Evolutionary conservation across 2,113 vertebrate species (phyloP).

Genomic region (Pseudolaguvia tuberculata): DNA sequence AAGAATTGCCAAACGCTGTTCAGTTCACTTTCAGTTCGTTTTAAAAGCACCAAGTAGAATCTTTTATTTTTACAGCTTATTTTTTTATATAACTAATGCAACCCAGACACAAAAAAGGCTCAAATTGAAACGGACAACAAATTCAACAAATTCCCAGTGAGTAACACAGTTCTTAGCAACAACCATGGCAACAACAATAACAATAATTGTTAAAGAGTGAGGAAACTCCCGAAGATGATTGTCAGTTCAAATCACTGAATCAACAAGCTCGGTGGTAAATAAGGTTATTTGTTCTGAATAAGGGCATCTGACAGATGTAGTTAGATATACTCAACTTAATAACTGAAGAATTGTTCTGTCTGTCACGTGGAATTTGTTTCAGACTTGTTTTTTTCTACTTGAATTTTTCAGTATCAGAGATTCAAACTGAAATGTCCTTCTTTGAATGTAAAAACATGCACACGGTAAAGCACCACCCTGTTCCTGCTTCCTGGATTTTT

Average conservation of each 20-base stretch:
- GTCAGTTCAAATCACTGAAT: too few species aligned
- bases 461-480: neutral
- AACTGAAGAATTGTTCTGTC: neutral
- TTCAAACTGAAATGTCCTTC: neutral
- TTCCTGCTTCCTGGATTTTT: slow-evolving; percentile 9
- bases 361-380: neutral
- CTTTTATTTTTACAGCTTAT: too few species aligned
- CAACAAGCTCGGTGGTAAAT: too few species aligned
- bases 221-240: neutral
- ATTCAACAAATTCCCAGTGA: slow-evolving; percentile 54
- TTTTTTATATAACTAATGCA: too few species aligned
- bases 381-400: neutral
- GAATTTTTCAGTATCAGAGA: neutral
- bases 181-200: slow-evolving; percentile 16
- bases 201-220: slow-evolving; percentile 17
- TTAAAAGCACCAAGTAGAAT: too few species aligned
- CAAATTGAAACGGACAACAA: too few species aligned
- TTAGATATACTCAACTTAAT: neutral
- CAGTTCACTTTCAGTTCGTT: too few species aligned
- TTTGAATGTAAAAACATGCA: neutral
- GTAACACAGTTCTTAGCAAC: slow-evolving; percentile 65
- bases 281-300: too few species aligned
- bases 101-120: too few species aligned
- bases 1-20: too few species aligned
- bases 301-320: neutral